Evolutionary conservation across 2,888 invertebrate species (phyloP).

Genomic region (Watsonalla binaria): DNA sequence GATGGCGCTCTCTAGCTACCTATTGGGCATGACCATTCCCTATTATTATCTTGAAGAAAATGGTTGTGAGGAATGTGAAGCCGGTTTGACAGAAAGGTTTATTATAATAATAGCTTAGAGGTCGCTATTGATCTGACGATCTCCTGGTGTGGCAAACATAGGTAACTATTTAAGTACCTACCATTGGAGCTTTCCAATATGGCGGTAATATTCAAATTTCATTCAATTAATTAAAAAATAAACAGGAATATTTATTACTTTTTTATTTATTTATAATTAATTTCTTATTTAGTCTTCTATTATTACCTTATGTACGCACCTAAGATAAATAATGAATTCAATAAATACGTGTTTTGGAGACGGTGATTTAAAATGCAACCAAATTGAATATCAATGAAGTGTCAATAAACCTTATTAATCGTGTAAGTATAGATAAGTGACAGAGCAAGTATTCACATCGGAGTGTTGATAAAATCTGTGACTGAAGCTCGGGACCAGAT

Average conservation of each 20-base stretch:
- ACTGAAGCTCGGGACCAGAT: slow-evolving; percentile 74
- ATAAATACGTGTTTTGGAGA: too few relatives aligned
- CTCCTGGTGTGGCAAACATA: too few relatives aligned
- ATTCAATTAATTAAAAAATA: too few relatives aligned
- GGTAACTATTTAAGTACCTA: neutral
- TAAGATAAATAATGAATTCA: too few relatives aligned
- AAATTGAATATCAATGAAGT: neutral
- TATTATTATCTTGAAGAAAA: slow-evolving; percentile 46
- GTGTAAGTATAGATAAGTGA: slow-evolving; percentile 19
- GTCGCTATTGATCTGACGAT: too few relatives aligned
- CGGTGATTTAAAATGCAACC: neutral
- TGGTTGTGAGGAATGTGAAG: slow-evolving; percentile 34
- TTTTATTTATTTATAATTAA: too few relatives aligned
- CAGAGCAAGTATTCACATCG: slow-evolving; percentile 31
- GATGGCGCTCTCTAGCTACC: slow-evolving; percentile 54
- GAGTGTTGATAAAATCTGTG: slow-evolving; percentile 54
- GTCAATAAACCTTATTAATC: slow-evolving; percentile 6
- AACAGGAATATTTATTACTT: too few relatives aligned
- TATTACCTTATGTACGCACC: too few relatives aligned
- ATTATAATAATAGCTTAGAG: neutral
- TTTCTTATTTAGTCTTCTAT: too few relatives aligned
- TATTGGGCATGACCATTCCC: slow-evolving; percentile 49
- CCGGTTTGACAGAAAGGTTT: slow-evolving; percentile 15
- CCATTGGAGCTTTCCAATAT: too few relatives aligned
- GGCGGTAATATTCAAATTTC: too few relatives aligned